Percentiles rank a stretch among this genome's conserved stretches.
Evolutionary conservation across 2,797 vertebrate genomes (phyloP).

Genomic region (Bovichtus diacanthus): DNA sequence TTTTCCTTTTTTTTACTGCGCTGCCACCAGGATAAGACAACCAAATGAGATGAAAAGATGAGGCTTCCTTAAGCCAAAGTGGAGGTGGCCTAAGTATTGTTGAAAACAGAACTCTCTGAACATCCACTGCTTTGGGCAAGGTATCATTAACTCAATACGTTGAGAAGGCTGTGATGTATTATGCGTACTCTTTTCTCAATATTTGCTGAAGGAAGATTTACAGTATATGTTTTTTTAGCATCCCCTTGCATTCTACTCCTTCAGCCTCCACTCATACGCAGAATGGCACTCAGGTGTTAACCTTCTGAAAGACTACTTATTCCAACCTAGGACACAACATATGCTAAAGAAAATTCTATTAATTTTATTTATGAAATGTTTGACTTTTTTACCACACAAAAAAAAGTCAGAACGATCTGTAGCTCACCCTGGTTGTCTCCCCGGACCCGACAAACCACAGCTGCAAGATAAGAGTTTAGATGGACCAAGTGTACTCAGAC

Average conservation of each 20-base stretch:
- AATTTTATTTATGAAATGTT: too few species aligned
- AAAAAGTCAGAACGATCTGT: too few species aligned
- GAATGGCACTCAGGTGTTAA: not conserved
- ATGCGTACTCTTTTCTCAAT: slow-evolving; percentile 33
- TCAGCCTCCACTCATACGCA: slow-evolving; percentile 11
- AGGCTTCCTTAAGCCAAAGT: slow-evolving; percentile 1
- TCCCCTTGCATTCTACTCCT: not conserved
- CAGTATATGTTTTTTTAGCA: slow-evolving; percentile 14
- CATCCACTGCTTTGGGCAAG: slow-evolving; percentile 38
- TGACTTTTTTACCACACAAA: too few species aligned
- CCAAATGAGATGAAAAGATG: slow-evolving; percentile 37
- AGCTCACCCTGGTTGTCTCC: too few species aligned
- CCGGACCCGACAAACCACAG: too few species aligned
- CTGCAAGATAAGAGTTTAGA: too few species aligned
- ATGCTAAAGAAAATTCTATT: too few species aligned
- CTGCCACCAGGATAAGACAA: slow-evolving; percentile 23
- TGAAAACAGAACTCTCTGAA: slow-evolving; percentile 37
- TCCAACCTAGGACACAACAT: not conserved
- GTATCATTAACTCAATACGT: slow-evolving; percentile 52
- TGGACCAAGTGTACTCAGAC: too few species aligned
- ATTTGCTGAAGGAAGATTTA: slow-evolving; percentile 40
- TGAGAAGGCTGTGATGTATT: slow-evolving; percentile 46
- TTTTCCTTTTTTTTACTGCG: not conserved
- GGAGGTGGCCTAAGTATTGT: slow-evolving; percentile 2
- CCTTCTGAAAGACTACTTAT: not conserved